Base-by-base conservation (phyloP, 2,888 invertebrate species). In the Drosophila aldrichi region DNA sequence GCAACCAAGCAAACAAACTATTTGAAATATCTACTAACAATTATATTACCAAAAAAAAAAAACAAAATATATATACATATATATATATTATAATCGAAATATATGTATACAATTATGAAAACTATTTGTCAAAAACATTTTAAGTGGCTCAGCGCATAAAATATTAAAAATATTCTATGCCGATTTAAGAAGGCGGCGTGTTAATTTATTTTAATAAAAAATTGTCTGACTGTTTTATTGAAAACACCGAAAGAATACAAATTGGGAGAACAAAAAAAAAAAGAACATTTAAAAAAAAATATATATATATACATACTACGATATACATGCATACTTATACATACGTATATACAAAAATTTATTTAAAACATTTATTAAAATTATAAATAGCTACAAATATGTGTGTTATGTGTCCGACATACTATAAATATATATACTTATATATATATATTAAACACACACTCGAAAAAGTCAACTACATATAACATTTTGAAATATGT, bases 141-240 rank as follows among this genome's bases (percentile, higher is more conserved):
- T 59, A 88, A 88, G 84, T 83, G 90, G 90, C 91, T 91, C 90
- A 91, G 90, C 77, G 88, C 91, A 88, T 83, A 82, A 88, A 80
- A 86, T 86, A 90, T 90, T 88, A 54, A 29, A 77, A 90, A 89
- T 81, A 88, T 89, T 79, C 49, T 74, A 79, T 89, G 89, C 72
- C 77, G 55, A 36, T 68, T 65, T 48, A 55, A 52, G 54, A 64
- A 64, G 74, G 46, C 60, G 61, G 59, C 55, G 66, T 69, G 67
- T 74, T 68, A 72, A 77, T 72, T 85, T 72, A 75, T 80, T 87
- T 80, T 63, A 90, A 77, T 70, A 62, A 75, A 82, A 56, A 48
- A 90, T 88, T 89, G 91, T 90, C 91, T 91, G 91, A 91, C 90
- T 91, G 89, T 91, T 90, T 91, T 88, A 85, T 88, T 76, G 72